Evolutionary conservation across 2,113 vertebrate genomes (phyloP).

Genomic region (Speoplatyrhinus poulsoni): DNA sequence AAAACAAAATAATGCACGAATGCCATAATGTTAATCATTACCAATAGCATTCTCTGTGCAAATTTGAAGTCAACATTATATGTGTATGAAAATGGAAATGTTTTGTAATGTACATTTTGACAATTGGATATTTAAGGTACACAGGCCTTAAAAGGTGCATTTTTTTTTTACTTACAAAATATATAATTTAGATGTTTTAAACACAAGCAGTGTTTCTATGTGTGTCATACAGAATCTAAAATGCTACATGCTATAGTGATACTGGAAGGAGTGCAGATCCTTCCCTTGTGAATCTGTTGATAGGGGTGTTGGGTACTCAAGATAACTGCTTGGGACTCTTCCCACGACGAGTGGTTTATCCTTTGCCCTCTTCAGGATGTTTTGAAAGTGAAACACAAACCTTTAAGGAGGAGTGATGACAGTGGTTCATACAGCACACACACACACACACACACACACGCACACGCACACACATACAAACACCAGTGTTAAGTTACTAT

Average conservation of each 20-base stretch:
- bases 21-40: too few relatives aligned
- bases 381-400: constrained; percentile 54
- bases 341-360: constrained; percentile 21
- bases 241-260: constrained; percentile 8
- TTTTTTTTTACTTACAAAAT: too few relatives aligned
- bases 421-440: constrained; percentile 12
- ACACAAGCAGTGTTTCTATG: not conserved
- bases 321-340: constrained; percentile 12
- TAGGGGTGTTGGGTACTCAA: constrained; percentile 53
- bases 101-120: too few relatives aligned
- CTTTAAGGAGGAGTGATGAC: constrained; percentile 11
- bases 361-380: constrained; percentile 56
- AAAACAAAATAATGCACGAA: too few relatives aligned
- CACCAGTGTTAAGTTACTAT: too few relatives aligned
- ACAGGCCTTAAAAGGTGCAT: too few relatives aligned
- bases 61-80: too few relatives aligned
- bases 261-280: constrained; percentile 36
- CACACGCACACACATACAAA: too few relatives aligned
- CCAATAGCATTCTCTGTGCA: too few relatives aligned
- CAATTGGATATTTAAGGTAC: too few relatives aligned
- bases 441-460: not conserved
- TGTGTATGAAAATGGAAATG: too few relatives aligned
- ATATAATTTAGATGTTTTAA: too few relatives aligned
- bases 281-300: constrained; percentile 38
- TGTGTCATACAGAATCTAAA: constrained; percentile 5